These are phyloP conservation scores for Rafetus swinhoei DNA, from an alignment of 2,113 vertebrate species.

Conservation along the genomic window DNA sequence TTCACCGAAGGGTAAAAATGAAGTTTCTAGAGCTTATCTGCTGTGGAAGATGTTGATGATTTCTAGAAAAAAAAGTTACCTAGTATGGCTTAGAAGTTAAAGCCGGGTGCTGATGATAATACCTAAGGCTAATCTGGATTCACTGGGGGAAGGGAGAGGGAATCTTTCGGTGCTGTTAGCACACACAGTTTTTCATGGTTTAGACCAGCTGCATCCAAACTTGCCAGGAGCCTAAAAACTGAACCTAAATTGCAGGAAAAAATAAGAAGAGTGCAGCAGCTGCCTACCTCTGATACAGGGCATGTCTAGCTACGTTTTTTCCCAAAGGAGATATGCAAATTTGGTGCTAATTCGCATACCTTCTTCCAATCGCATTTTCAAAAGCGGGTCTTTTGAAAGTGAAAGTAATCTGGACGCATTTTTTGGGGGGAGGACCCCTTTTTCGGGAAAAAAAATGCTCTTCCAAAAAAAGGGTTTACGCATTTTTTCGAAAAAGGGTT, in stretches of 20 bases:
- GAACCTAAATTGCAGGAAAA: not conserved
- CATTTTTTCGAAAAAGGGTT: too few relatives aligned
- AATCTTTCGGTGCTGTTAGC: not conserved
- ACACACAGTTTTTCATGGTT: not conserved
- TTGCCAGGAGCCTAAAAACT: not conserved
- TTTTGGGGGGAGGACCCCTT: too few relatives aligned
- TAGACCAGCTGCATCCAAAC: not conserved
- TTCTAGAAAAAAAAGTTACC: not conserved
- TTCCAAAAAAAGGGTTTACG: too few relatives aligned
- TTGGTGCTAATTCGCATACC: too few relatives aligned
- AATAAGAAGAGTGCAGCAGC: not conserved
- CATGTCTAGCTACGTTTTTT: too few relatives aligned
- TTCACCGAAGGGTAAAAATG: not conserved
- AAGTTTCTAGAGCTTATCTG: not conserved
- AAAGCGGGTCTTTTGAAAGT: too few relatives aligned
- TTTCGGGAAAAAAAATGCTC: too few relatives aligned
- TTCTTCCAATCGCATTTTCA: too few relatives aligned
- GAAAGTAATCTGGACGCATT: too few relatives aligned
- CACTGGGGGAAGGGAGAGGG: not conserved
- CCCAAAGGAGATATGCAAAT: too few relatives aligned
- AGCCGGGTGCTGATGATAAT: not conserved
- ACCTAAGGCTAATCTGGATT: rapidly evolving
- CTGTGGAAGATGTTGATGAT: not conserved
- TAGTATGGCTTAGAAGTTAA: not conserved
- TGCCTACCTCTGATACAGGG: not conserved